Conservation (phyloP, 37 sponge, comb jelly and placozoan genomes). For the Geodia barretti region DNA sequence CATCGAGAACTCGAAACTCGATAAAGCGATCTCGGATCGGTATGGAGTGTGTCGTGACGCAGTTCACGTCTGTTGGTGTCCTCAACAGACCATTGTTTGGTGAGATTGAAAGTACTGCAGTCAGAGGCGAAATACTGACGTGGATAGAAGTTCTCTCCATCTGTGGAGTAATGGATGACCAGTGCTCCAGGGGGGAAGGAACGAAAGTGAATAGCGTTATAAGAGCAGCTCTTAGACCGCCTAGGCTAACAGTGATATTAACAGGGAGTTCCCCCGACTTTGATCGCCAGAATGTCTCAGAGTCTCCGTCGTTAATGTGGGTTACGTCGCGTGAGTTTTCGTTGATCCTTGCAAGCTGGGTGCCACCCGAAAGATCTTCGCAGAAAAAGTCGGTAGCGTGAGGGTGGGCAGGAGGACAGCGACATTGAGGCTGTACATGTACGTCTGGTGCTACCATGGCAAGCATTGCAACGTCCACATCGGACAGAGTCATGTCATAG, state of each 20-base stretch:
- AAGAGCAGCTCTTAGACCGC: conserved; percentile 48
- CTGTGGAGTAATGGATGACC: conserved; percentile 63
- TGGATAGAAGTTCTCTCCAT: conserved; percentile 62
- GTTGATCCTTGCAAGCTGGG: conserved; percentile 45
- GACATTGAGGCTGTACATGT: conserved; percentile 53
- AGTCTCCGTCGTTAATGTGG: conserved; percentile 48
- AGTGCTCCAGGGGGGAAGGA: conserved; percentile 56
- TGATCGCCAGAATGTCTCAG: conserved; percentile 77
- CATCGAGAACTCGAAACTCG: conserved; percentile 49
- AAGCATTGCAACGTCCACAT: conserved; percentile 37
- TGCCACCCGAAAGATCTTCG: conserved; percentile 2
- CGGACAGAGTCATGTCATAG: conserved; percentile 48
- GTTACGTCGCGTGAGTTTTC: conserved; percentile 29
- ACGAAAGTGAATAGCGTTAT: conserved; percentile 46
- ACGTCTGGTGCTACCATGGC: conserved; percentile 20
- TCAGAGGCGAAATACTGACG: conserved; percentile 79
- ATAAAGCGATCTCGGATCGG: conserved; percentile 30
- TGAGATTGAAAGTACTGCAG: conserved; percentile 60
- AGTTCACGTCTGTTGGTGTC: conserved; percentile 67
- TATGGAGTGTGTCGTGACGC: conserved; percentile 38
- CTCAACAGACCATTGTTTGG: conserved; percentile 46
- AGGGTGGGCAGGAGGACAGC: conserved; percentile 71
- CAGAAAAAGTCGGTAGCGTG: conserved; percentile 26
- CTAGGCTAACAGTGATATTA: conserved; percentile 63
- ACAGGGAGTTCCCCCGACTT: conserved; percentile 39